These are phyloP conservation scores for Cydia pomonella DNA, from an alignment of 1,140 invertebrate genomes.

Conservation along the genomic window DNA sequence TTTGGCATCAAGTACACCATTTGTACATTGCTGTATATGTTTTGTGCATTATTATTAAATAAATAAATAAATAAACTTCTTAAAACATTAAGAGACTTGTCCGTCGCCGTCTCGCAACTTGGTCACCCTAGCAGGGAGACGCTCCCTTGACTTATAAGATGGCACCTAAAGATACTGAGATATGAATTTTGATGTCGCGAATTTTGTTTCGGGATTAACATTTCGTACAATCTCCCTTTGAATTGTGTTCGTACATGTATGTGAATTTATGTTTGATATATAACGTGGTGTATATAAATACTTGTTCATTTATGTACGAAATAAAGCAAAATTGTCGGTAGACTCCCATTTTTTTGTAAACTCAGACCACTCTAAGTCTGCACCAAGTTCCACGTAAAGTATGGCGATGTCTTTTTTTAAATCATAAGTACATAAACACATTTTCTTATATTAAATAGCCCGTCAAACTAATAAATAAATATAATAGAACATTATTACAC, in stretches of 20 bases:
- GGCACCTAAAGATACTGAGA: constrained; percentile 30
- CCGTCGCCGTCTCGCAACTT: not conserved
- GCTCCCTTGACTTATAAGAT: constrained; percentile 33
- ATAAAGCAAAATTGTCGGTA: not conserved
- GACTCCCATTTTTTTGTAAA: too few relatives aligned
- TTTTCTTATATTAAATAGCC: too few relatives aligned
- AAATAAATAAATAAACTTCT: too few relatives aligned
- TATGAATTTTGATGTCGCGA: constrained; percentile 33
- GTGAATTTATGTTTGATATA: constrained; percentile 12
- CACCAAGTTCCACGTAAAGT: too few relatives aligned
- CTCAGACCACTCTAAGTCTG: too few relatives aligned
- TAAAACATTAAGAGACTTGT: not conserved
- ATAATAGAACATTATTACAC: too few relatives aligned
- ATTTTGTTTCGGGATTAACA: constrained; percentile 33
- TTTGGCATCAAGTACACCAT: too few relatives aligned
- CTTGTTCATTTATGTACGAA: not conserved
- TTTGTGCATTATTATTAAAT: too few relatives aligned
- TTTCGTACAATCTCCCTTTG: constrained; percentile 20
- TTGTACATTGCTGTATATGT: too few relatives aligned
- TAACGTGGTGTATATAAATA: not conserved
- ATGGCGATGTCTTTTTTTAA: too few relatives aligned
- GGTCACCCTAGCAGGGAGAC: constrained; percentile 24
- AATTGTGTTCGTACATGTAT: constrained; percentile 22
- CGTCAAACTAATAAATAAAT: too few relatives aligned
- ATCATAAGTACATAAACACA: too few relatives aligned